phyloP scores from a whole-genome alignment of 1,140 invertebrate species.

The Drosophila mojavensis region DNA sequence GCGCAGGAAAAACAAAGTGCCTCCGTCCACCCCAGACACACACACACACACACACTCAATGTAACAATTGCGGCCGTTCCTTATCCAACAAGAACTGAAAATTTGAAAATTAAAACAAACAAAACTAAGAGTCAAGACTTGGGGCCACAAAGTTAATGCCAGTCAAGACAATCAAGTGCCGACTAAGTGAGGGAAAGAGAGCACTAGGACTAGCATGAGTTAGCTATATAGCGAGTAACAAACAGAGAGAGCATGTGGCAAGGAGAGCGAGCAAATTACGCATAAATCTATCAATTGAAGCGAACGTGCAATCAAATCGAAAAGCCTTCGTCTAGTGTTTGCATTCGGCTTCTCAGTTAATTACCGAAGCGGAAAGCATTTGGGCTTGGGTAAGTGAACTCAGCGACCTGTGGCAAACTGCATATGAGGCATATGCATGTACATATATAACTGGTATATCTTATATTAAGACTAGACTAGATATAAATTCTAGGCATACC shows the following conservation, averaged over 20 bases:
- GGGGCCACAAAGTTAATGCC: constrained; percentile 70
- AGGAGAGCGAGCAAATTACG: constrained; percentile 49
- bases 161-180: constrained; percentile 70
- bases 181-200: constrained; percentile 11
- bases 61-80: constrained; percentile 53
- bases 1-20: constrained; percentile 75
- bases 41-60: not conserved
- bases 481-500: constrained; percentile 80
- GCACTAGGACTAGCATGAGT: not conserved
- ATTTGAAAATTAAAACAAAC: constrained; percentile 66
- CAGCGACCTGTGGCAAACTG: constrained; percentile 7
- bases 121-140: constrained; percentile 50
- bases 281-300: constrained; percentile 78
- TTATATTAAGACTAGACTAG: constrained; percentile 32
- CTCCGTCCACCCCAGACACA: not conserved
- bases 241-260: constrained; percentile 3
- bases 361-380: constrained; percentile 47
- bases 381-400: constrained; percentile 71
- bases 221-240: not conserved
- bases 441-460: constrained; percentile 1
- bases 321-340: constrained; percentile 54
- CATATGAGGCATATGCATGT: too few species aligned
- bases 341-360: constrained; percentile 64
- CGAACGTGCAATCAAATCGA: constrained; percentile 25
- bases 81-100: constrained; percentile 34